Evolutionary conservation across 2,888 invertebrate genomes (phyloP), one percentile per base, ranked within the genome.

Genomic region (Volucella zonaria): DNA sequence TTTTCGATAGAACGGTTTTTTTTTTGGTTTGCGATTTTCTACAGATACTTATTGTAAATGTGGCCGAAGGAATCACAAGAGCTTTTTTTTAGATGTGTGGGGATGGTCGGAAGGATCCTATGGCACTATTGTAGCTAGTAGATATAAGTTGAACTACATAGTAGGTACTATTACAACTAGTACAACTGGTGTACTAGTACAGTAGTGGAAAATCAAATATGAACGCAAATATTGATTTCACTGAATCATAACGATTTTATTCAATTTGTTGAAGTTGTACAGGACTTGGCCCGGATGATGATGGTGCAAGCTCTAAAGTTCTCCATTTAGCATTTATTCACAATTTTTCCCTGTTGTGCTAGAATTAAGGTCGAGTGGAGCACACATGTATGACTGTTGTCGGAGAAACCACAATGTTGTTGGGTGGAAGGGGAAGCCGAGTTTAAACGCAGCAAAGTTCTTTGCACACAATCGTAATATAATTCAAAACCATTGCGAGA

Each of bases 391-490:
- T 71, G 76, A 85, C 56, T 85, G 73, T 85, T 76, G 76, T 56
- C 71, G 71, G 76, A 80, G 75, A 6, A 31, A 31, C 71, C 67
- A 67, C 80, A 80, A 62, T 67, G 75, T 76, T 80, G 76, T 81
- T 85, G 77, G 85, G 73, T 76, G 31, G 31, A 31, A 31, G 6
- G 31, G 31, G 31, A 31, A 31, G 31, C 6, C 67, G 58, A 77
- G 81, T 71, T 81, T 73, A 85, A 77, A 81, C 62, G 66, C 81
- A 73, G 71, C 67, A 76, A 81, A 85, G 83, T 71, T 76, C 76
- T 85, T 54, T 70, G 80, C 61, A 85, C 80, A 85, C 83, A 85
- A 85, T 85, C 76, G 76, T 77, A 85, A 85, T 85, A 85, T 85
- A 81, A 85, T 85, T 85, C 81, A 81, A 81, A 81, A 51, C 81